A percentile compares a stretch with the other conserved stretches of the same genome.
These are phyloP conservation scores for Cremastobaeus sp. DNA, from an alignment of 2,888 invertebrate genomes.

Conservation along the genomic window DNA sequence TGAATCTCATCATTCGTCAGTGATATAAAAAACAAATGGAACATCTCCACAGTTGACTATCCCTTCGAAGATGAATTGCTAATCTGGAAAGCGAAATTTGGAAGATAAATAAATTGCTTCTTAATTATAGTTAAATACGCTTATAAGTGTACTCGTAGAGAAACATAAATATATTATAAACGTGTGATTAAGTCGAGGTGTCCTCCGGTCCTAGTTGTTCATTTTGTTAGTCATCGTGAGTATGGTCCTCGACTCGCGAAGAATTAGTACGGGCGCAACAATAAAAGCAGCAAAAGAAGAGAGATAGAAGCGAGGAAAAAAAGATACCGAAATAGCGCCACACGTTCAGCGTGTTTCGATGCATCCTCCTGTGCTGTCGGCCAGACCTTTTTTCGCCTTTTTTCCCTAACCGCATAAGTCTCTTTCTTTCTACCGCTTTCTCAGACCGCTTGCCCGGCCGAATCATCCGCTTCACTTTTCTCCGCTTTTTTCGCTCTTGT, in stretches of 20 bases:
- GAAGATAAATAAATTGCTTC: conserved; percentile 7
- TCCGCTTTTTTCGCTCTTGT: conserved; percentile 8
- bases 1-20: too few species aligned
- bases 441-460: conserved; percentile 14
- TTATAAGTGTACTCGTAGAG: conserved; percentile 23
- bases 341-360: conserved; percentile 77
- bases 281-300: conserved; percentile 72
- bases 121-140: conserved; percentile 42
- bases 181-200: conserved; percentile 58
- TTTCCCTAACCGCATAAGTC: conserved; percentile 50
- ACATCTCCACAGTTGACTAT: not conserved
- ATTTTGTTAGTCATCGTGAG: conserved; percentile 53
- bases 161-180: conserved; percentile 56
- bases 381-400: conserved; percentile 67
- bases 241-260: conserved; percentile 68
- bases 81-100: not conserved
- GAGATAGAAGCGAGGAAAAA: conserved; percentile 67
- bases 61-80: not conserved
- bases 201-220: conserved; percentile 34
- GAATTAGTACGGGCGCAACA: conserved; percentile 77
- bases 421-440: conserved; percentile 46
- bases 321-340: conserved; percentile 76
- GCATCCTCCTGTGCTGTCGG: conserved; percentile 76
- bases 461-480: conserved; percentile 23
- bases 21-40: too few species aligned